Evolutionary conservation across 1,140 invertebrate genomes (phyloP).

Genomic region (Steinernema khuongi): DNA sequence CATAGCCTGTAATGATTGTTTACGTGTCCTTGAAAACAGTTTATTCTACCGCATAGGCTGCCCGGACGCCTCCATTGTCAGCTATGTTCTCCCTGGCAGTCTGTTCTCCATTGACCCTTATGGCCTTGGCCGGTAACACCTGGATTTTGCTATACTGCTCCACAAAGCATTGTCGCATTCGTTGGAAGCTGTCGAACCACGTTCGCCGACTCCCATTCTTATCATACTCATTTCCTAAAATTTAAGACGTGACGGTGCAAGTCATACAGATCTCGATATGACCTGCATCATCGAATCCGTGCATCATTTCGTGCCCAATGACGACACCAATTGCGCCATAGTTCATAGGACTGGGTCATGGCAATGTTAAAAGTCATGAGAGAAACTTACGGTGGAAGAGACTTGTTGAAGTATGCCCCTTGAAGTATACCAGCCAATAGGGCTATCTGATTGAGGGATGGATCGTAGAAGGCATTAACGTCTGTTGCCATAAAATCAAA

Average conservation of each 20-base stretch:
- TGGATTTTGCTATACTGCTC: neutral
- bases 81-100: neutral
- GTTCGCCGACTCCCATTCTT: neutral
- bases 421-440: neutral
- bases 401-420: conserved; percentile 6
- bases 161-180: neutral
- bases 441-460: neutral
- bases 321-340: neutral
- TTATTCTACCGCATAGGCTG: neutral
- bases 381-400: neutral
- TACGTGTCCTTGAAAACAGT: neutral
- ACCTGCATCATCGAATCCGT: conserved; percentile 10
- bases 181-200: neutral
- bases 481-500: neutral
- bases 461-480: neutral
- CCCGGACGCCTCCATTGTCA: neutral
- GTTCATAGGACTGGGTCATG: neutral
- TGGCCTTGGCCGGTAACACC: neutral
- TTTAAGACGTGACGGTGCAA: neutral
- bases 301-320: conserved; percentile 10
- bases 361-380: neutral
- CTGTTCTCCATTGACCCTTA: neutral
- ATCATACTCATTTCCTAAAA: neutral
- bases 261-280: neutral
- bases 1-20: neutral